Percentiles rank a stretch among this genome's conserved stretches.
Evolutionary conservation across 2,888 invertebrate species (phyloP).

Genomic region (Micropterix aruncella): DNA sequence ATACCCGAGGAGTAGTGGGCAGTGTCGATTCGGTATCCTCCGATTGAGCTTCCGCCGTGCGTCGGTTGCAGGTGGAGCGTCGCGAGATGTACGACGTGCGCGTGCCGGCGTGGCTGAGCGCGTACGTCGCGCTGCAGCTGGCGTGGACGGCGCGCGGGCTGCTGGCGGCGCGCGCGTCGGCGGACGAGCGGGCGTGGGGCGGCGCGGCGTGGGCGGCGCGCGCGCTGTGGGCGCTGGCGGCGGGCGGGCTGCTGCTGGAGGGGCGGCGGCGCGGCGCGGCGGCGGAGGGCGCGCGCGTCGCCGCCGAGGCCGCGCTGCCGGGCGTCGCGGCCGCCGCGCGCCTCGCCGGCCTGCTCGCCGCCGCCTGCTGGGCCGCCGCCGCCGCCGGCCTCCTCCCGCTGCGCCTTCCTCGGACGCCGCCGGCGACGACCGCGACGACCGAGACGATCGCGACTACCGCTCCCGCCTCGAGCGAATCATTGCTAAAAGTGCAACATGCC

Average conservation of each 20-base stretch:
- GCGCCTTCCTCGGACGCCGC: not conserved
- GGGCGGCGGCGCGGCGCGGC: conserved; percentile 43
- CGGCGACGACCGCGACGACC: not conserved
- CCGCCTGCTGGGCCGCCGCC: not conserved
- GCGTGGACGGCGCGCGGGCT: conserved; percentile 11
- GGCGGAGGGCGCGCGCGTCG: conserved; percentile 51
- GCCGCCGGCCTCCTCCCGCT: not conserved
- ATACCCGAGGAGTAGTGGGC: too few species aligned
- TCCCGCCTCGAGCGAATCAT: not conserved
- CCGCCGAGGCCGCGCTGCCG: conserved; percentile 38
- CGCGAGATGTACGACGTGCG: conserved; percentile 54
- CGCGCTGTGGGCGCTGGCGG: conserved; percentile 47
- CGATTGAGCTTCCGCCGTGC: conserved; percentile 4
- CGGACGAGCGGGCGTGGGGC: conserved; percentile 8
- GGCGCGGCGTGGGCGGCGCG: conserved; percentile 42
- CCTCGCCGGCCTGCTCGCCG: not conserved
- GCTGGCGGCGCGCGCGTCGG: conserved; percentile 9
- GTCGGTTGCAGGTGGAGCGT: conserved; percentile 38
- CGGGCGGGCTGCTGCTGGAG: conserved; percentile 60
- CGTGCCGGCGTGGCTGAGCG: conserved; percentile 50
- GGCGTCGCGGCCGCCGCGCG: conserved; percentile 3
- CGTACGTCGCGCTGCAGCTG: conserved; percentile 54
- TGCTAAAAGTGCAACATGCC: not conserved
- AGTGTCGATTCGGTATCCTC: too few species aligned
- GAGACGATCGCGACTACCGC: not conserved